Percentiles rank a stretch among this genome's conserved stretches.
Evolutionary conservation across 2,888 invertebrate species (phyloP).

Genomic region (Coenonympha glycerion): DNA sequence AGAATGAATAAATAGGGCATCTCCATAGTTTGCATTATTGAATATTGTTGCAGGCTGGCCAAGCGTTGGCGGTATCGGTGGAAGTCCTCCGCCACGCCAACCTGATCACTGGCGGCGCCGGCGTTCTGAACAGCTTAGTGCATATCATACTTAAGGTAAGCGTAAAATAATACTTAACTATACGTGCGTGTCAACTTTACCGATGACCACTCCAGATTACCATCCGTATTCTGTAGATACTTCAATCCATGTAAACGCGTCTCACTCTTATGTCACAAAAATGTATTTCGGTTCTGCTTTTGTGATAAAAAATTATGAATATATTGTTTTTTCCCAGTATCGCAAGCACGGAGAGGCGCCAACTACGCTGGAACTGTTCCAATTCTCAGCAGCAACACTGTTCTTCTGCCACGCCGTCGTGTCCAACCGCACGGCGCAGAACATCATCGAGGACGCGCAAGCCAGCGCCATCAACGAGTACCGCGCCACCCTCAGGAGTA

Average conservation of each 20-base stretch:
- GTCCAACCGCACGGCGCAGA: slow-evolving; percentile 64
- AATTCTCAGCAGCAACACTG: slow-evolving; percentile 63
- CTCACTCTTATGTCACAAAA: background rate
- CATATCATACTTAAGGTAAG: slow-evolving; percentile 61
- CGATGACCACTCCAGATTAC: too few species aligned
- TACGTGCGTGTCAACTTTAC: too few species aligned
- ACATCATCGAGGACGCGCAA: slow-evolving; percentile 73
- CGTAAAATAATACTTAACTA: background rate
- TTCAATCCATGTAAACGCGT: too few species aligned
- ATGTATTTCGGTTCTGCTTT: background rate
- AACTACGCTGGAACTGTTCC: slow-evolving; percentile 64
- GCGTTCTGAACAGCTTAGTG: slow-evolving; percentile 60
- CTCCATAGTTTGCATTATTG: too few species aligned
- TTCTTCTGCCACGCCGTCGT: slow-evolving; percentile 69
- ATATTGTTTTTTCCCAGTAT: slow-evolving; percentile 41
- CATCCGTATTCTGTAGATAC: too few species aligned
- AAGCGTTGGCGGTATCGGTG: slow-evolving; percentile 57
- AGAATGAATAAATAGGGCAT: too few species aligned
- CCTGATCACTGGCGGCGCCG: slow-evolving; percentile 61
- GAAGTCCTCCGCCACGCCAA: slow-evolving; percentile 64
- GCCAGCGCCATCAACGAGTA: slow-evolving; percentile 69
- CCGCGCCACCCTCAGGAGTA: slow-evolving; percentile 69
- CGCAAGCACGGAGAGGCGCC: slow-evolving; percentile 61
- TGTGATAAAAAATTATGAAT: background rate
- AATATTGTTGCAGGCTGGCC: slow-evolving; percentile 49